These are phyloP conservation scores for Phylloscopus whistleri DNA, from an alignment of 2,113 vertebrate species.

Conservation along the genomic window DNA sequence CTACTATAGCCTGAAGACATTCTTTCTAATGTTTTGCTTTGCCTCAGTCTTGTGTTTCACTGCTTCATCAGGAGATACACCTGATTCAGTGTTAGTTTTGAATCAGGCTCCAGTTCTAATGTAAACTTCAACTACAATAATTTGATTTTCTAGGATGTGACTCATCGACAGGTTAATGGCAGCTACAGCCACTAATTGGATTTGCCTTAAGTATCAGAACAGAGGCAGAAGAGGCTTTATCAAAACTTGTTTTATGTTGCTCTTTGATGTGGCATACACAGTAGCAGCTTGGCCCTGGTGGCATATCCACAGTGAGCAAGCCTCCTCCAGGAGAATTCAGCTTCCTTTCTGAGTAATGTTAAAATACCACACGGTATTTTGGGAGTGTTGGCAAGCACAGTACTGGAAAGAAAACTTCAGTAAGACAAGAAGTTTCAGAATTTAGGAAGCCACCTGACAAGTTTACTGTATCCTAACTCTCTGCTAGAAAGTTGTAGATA, in stretches of 20 bases:
- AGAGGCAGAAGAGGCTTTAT: not conserved
- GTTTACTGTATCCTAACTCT: not conserved
- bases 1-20: not conserved
- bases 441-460: not conserved
- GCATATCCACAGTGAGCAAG: not conserved
- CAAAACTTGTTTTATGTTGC: not conserved
- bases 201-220: not conserved
- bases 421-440: not conserved
- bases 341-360: not conserved
- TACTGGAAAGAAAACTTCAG: not conserved
- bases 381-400: not conserved
- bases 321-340: not conserved
- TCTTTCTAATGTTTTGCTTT: not conserved
- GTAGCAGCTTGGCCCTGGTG: not conserved
- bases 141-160: not conserved
- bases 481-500: not conserved
- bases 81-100: not conserved
- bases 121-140: not conserved
- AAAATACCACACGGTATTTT: not conserved
- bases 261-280: accelerated
- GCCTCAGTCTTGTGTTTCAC: not conserved
- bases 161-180: not conserved
- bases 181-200: not conserved
- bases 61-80: not conserved
- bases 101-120: not conserved